phyloP scores from a whole-genome alignment of 2,113 vertebrate species.

The Clarias gariepinus region DNA sequence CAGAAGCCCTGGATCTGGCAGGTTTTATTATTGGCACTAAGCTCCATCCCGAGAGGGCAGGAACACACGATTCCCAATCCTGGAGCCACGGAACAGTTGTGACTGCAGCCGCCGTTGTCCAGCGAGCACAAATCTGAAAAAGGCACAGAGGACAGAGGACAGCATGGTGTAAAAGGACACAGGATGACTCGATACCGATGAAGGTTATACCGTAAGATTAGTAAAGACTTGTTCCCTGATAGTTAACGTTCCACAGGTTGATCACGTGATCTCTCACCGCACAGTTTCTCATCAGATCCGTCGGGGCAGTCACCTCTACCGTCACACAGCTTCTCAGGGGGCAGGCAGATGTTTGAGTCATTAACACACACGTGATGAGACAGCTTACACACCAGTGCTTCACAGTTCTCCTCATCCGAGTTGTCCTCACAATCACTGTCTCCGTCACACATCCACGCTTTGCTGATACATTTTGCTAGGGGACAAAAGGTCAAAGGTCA shows the following conservation, averaged over 20 bases:
- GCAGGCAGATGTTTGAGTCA: slow-evolving; percentile 89
- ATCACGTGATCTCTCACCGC: slow-evolving; percentile 73
- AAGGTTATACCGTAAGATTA: background rate
- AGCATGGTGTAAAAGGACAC: background rate
- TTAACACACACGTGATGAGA: slow-evolving; percentile 94
- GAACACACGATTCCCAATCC: slow-evolving; percentile 92
- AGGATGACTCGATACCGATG: background rate
- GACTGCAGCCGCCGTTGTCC: slow-evolving; percentile 90
- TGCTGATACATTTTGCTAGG: slow-evolving; percentile 92
- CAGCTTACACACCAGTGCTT: slow-evolving; percentile 89
- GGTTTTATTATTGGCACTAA: slow-evolving; percentile 86
- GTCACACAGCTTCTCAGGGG: slow-evolving; percentile 89
- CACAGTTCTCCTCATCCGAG: slow-evolving; percentile 95
- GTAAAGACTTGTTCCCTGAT: background rate
- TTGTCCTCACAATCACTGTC: slow-evolving; percentile 97
- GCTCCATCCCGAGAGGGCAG: slow-evolving; percentile 94
- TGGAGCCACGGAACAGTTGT: slow-evolving; percentile 93
- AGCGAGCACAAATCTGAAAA: slow-evolving; percentile 83
- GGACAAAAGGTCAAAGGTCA: background rate
- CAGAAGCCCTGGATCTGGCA: slow-evolving; percentile 98
- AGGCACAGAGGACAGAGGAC: background rate
- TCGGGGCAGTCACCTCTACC: slow-evolving; percentile 89
- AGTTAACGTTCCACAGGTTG: background rate
- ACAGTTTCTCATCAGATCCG: slow-evolving; percentile 91
- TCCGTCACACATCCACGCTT: slow-evolving; percentile 95